Evolutionary conservation across 2,113 vertebrate species (phyloP).

Genomic region (Notothenia rossii): DNA sequence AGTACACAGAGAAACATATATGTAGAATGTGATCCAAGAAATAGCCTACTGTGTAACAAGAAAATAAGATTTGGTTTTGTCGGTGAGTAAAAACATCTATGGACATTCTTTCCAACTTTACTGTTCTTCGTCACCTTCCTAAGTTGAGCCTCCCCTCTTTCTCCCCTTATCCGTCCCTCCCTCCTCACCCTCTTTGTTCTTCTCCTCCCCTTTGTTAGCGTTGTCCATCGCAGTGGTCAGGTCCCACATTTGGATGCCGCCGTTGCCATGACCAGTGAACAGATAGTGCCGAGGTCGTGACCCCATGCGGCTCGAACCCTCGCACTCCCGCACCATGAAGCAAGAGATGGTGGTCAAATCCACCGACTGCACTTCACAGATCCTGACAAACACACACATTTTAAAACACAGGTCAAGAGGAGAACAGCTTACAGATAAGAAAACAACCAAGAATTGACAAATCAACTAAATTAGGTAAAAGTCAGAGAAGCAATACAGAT

Average conservation of each 20-base stretch:
- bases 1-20: conserved; percentile 3
- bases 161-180: not conserved
- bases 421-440: not conserved
- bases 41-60: too few species aligned
- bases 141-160: not conserved
- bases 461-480: not conserved
- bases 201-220: conserved; percentile 92
- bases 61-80: too few species aligned
- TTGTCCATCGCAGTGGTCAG: conserved; percentile 98
- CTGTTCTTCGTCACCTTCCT: too few species aligned
- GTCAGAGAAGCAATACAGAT: not conserved
- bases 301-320: conserved; percentile 98
- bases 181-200: conserved; percentile 82
- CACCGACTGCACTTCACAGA: conserved; percentile 97
- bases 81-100: too few species aligned
- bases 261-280: conserved; percentile 96
- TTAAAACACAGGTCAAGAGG: not conserved
- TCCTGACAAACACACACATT: conserved; percentile 78
- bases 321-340: conserved; percentile 96
- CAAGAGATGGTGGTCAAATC: conserved; percentile 95
- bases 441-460: not conserved
- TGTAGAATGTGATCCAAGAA: not conserved
- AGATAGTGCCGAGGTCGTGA: conserved; percentile 95
- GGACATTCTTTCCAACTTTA: too few species aligned
- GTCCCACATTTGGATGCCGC: conserved; percentile 99